Evolutionary conservation across 1,140 invertebrate species (phyloP).

Genomic region (Apis florea): DNA sequence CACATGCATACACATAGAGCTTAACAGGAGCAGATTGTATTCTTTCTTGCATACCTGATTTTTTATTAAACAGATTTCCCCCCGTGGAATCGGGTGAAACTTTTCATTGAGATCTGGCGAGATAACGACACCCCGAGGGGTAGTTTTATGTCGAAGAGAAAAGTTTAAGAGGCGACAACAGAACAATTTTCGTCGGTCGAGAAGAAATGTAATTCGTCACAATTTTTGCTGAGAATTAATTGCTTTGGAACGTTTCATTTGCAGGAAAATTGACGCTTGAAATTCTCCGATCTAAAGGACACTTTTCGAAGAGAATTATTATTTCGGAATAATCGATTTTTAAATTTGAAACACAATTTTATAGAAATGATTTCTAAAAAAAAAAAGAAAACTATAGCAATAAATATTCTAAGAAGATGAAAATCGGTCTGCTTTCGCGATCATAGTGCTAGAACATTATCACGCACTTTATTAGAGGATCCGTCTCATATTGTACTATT

Average conservation of each 20-base stretch:
- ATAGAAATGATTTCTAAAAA: too few relatives aligned
- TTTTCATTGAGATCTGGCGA: conserved; percentile 22
- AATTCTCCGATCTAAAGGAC: background rate
- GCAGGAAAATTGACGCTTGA: background rate
- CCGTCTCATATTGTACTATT: background rate
- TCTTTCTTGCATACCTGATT: conserved; percentile 28
- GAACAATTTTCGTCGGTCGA: background rate
- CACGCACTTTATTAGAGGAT: background rate
- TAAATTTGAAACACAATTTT: too few relatives aligned
- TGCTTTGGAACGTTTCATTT: background rate
- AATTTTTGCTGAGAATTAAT: conserved; percentile 1
- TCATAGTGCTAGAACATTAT: conserved; percentile 1
- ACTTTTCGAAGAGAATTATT: too few relatives aligned
- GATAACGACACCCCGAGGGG: background rate
- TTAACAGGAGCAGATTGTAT: conserved; percentile 11
- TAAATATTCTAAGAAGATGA: background rate
- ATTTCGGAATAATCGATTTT: too few relatives aligned
- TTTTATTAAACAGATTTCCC: conserved; percentile 22
- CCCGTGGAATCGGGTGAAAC: conserved; percentile 2
- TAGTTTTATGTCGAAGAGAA: conserved; percentile 4
- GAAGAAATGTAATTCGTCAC: background rate
- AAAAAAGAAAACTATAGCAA: too few relatives aligned
- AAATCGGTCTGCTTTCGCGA: background rate
- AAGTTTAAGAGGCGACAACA: background rate
- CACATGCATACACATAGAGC: background rate